Conservation (phyloP, 1,140 invertebrate species). For the Drosophila micromelanica region DNA sequence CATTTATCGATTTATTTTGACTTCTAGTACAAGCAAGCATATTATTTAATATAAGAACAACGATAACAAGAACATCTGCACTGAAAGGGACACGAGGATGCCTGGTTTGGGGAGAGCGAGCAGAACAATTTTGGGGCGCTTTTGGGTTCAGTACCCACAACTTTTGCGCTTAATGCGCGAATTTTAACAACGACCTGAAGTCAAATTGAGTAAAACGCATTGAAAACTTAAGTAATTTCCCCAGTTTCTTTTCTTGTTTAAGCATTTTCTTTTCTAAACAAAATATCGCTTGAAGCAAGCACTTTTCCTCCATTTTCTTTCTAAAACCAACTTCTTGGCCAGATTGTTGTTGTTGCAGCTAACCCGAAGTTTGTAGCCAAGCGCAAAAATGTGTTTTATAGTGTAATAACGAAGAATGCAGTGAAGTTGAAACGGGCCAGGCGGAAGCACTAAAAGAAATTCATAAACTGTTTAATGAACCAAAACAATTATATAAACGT, state of each 20-base stretch:
- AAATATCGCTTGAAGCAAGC: constrained; percentile 48
- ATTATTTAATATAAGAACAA: constrained; percentile 77
- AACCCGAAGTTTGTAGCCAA: constrained; percentile 53
- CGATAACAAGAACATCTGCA: constrained; percentile 44
- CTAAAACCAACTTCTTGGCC: neutral
- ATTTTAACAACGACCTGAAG: constrained; percentile 76
- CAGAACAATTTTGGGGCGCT: constrained; percentile 52
- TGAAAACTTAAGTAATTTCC: constrained; percentile 80
- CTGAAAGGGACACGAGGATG: constrained; percentile 2
- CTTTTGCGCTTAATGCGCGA: constrained; percentile 73
- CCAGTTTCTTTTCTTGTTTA: constrained; percentile 46
- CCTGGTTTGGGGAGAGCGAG: neutral
- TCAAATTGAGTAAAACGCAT: constrained; percentile 81
- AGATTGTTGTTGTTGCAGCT: constrained; percentile 71
- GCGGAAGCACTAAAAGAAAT: constrained; percentile 34
- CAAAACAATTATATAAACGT: constrained; percentile 67
- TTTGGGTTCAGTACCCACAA: constrained; percentile 49
- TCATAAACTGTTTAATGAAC: constrained; percentile 80
- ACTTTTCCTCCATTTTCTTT: constrained; percentile 34
- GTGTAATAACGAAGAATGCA: constrained; percentile 63
- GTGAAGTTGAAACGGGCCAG: constrained; percentile 56
- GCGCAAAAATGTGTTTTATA: constrained; percentile 64
- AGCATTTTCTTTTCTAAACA: constrained; percentile 21
- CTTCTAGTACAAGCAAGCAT: constrained; percentile 63
- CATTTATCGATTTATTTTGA: constrained; percentile 82